Evolutionary conservation across 2,113 vertebrate genomes (phyloP), one percentile per base, ranked within the genome.

Genomic region (Ascaphus truei): DNA sequence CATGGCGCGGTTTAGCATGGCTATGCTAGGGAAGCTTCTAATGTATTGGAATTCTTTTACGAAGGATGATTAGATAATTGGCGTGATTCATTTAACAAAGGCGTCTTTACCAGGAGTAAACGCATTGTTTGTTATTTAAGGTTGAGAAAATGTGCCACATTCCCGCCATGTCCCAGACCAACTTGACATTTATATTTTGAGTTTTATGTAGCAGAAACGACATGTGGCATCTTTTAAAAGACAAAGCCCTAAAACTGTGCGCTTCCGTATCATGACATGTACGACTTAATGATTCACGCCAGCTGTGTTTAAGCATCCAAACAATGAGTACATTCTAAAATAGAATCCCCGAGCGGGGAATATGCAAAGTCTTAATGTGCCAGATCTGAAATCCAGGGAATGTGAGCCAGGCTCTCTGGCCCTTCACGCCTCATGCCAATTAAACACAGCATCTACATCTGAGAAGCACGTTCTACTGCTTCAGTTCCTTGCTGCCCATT

Each of bases 361-460:
- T 77, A 80, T 74, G 78, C 76, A 84, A 77, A 83, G 63, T 57
- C 76, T 80, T 75, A 65, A 72, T 78, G 75, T 78, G 78, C 76
- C 72, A 80, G 72, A 79, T 72, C 43, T 0, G 0, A 63, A 71
- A 89, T 86, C 81, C 83, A 72, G 79, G 59, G 85, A 91, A 88
- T 86, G 84, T 65, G 65, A 76, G 77, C 72, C 73, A 0, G 20
- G 75, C 86, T 83, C 72, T 75, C 77, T 77, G 64, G 60, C 73
- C 86, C 85, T 90, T 91, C 86, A 84, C 81, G 65, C 88, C 88
- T 91, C 79, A 81, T 79, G 68, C 81, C 86, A 83, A 86, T 89
- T 89, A 88, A 88, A 80, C 76, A 77, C 79, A 73, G 31, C 48
- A 75, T 73, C 83, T 84, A 57, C 73, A 78, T 78, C 80, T 79